These are phyloP conservation scores for Drosophila mimetica DNA, from an alignment of 2,888 invertebrate genomes.

Conservation along the genomic window DNA sequence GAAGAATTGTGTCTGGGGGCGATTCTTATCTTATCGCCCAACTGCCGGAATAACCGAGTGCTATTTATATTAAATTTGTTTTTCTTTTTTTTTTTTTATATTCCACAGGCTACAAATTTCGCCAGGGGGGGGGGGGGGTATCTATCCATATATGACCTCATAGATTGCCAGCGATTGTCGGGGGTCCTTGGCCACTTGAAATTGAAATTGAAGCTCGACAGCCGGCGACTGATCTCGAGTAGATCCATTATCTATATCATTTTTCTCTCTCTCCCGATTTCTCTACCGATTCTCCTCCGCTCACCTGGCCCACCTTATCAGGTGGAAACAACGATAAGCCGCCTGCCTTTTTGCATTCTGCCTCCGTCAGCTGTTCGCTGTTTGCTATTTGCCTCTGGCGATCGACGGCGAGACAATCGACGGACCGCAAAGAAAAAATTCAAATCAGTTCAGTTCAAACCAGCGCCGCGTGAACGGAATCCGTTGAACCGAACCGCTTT, in stretches of 20 bases:
- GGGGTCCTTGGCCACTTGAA: conserved; percentile 31
- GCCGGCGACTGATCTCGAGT: conserved; percentile 12
- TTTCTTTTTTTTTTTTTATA: neutral
- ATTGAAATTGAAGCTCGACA: neutral
- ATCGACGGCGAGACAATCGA: conserved; percentile 38
- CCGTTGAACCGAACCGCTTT: conserved; percentile 36
- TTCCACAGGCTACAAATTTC: neutral
- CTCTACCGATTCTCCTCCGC: neutral
- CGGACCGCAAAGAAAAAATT: conserved; percentile 30
- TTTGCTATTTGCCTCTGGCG: conserved; percentile 42
- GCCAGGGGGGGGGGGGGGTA: neutral
- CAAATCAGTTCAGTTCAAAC: conserved; percentile 74
- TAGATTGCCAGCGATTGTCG: conserved; percentile 6
- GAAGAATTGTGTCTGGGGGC: conserved; percentile 18
- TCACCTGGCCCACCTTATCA: conserved; percentile 38
- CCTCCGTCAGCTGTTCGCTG: conserved; percentile 23
- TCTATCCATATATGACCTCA: conserved; percentile 4
- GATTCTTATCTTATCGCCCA: conserved; percentile 31
- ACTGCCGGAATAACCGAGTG: conserved; percentile 38
- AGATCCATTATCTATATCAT: conserved; percentile 9
- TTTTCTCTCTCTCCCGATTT: neutral
- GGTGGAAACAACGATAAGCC: conserved; percentile 23
- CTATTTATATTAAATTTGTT: conserved; percentile 32
- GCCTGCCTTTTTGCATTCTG: conserved; percentile 16
- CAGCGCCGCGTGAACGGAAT: conserved; percentile 62